Conservation (phyloP, 2,113 vertebrate species). For the Zapornia atra region DNA sequence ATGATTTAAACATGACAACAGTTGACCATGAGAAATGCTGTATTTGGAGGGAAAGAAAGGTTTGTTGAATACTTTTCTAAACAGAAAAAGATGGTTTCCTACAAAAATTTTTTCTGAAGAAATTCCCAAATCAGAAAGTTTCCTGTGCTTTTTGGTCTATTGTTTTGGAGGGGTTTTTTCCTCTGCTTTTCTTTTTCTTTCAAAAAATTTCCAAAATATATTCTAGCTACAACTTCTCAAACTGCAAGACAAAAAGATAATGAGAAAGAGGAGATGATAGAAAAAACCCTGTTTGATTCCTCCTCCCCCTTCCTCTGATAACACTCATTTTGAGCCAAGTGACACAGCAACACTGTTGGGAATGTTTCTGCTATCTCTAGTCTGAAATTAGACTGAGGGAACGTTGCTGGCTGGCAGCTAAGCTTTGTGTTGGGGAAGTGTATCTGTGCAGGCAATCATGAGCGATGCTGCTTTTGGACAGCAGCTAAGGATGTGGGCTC, state of each 20-base stretch:
- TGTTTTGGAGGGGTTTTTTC: neutral
- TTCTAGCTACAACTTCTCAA: neutral
- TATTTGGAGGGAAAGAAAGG: neutral
- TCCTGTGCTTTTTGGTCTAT: neutral
- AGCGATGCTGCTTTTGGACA: neutral
- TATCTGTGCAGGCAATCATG: neutral
- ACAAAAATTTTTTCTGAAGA: neutral
- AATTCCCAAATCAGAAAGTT: neutral
- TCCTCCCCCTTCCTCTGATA: neutral
- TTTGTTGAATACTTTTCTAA: neutral
- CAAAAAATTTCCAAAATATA: neutral
- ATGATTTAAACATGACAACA: neutral
- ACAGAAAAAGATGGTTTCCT: neutral
- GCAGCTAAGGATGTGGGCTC: neutral
- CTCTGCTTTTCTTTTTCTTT: neutral
- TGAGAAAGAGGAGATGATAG: neutral
- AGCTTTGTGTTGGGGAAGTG: neutral
- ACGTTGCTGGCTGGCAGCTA: neutral
- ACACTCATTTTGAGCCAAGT: slow-evolving; percentile 16
- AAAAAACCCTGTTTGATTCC: neutral
- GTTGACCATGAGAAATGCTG: neutral
- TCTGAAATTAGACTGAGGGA: slow-evolving; percentile 36
- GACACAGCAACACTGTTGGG: neutral
- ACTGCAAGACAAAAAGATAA: neutral
- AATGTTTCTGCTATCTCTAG: slow-evolving; percentile 44